Percentiles rank a stretch among this genome's conserved stretches.
These are phyloP conservation scores for Campylorhamphus procurvoides DNA, from an alignment of 2,113 vertebrate species.

Conservation along the genomic window DNA sequence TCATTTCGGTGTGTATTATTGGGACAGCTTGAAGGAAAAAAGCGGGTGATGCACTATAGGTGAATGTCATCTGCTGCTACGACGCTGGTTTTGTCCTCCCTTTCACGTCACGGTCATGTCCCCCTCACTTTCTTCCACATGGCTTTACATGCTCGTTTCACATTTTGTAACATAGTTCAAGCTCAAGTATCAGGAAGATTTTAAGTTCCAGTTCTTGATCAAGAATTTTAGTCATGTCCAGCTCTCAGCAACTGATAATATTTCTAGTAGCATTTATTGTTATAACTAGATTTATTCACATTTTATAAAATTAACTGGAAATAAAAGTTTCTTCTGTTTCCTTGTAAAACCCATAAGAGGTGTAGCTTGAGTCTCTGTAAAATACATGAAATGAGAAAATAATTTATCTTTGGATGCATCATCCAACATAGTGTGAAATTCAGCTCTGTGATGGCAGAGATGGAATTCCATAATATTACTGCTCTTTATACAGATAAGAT, in stretches of 20 bases:
- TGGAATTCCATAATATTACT: background rate
- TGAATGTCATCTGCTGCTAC: background rate
- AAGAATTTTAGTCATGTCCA: background rate
- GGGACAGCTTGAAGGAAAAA: background rate
- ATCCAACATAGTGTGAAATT: conserved; percentile 10
- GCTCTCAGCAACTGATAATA: background rate
- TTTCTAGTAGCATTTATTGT: background rate
- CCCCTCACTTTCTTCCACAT: background rate
- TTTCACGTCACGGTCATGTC: background rate
- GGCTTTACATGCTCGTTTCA: background rate
- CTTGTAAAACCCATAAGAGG: background rate
- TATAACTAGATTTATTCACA: background rate
- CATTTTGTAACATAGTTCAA: background rate
- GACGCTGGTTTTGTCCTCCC: background rate
- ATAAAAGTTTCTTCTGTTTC: background rate
- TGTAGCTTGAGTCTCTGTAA: background rate
- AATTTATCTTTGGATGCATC: background rate
- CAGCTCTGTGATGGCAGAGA: background rate
- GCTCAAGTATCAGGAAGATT: background rate
- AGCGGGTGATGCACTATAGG: background rate
- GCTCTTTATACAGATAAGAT: background rate
- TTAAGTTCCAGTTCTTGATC: background rate
- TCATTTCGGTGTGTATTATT: background rate
- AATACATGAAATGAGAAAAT: background rate
- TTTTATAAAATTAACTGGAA: background rate